Percentiles rank a stretch among this genome's conserved stretches.
Evolutionary conservation across 92 coral and sea anemone genomes (phyloP).

Genomic region (Pocillopora meandrina): DNA sequence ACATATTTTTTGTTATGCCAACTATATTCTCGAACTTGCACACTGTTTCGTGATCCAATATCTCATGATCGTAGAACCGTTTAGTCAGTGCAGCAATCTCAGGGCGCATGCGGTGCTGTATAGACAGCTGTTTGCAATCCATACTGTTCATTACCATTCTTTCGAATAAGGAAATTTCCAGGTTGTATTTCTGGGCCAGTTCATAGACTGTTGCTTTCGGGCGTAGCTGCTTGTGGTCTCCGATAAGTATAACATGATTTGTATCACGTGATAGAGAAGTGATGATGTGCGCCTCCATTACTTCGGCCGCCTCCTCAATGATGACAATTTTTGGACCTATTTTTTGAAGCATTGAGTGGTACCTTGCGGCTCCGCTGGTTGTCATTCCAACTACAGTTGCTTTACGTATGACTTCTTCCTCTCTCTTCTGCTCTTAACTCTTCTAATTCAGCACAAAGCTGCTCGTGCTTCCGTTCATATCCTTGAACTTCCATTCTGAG

Average conservation of each 20-base stretch:
- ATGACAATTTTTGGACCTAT: conserved; percentile 71
- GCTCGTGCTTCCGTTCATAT: conserved; percentile 46
- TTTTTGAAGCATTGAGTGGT: conserved; percentile 53
- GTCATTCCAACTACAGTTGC: conserved; percentile 87
- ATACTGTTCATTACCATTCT: conserved; percentile 67
- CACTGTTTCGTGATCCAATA: conserved; percentile 57
- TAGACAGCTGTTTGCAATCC: conserved; percentile 59
- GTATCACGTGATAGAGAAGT: conserved; percentile 71
- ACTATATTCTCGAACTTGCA: conserved; percentile 25
- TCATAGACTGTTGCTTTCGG: conserved; percentile 82
- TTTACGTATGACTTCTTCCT: conserved; percentile 56
- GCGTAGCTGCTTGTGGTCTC: conserved; percentile 83
- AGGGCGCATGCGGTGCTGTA: conserved; percentile 79
- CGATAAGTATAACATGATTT: conserved; percentile 79
- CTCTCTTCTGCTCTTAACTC: conserved; percentile 34
- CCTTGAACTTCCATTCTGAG: conserved; percentile 9
- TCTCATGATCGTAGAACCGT: conserved; percentile 51
- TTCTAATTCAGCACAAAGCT: conserved; percentile 36
- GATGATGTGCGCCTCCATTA: conserved; percentile 76
- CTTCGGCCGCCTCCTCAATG: conserved; percentile 88
- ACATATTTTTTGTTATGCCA: conserved; percentile 49
- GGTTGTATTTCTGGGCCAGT: conserved; percentile 65
- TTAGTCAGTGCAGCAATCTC: conserved; percentile 62
- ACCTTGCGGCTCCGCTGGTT: conserved; percentile 78
- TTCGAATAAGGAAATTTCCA: conserved; percentile 70